Percentiles rank a stretch among this genome's conserved stretches.
Conservation (phyloP, 2,113 vertebrate genomes). For the Muntiacus muntjak region DNA sequence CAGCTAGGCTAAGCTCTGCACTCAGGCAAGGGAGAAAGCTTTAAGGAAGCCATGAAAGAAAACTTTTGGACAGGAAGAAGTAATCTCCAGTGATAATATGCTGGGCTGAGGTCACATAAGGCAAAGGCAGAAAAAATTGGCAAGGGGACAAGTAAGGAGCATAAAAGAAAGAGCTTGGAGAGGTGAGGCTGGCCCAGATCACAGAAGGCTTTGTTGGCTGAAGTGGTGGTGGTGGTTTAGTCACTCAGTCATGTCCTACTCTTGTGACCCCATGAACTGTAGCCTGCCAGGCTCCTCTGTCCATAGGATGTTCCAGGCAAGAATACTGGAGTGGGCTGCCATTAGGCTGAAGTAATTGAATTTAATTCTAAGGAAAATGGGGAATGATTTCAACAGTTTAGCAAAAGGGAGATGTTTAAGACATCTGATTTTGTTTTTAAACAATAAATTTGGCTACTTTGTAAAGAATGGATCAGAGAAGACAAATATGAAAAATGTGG, state of each 20-base stretch:
- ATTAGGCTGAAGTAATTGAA: background rate
- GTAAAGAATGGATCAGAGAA: background rate
- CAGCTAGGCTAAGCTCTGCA: background rate
- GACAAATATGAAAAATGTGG: background rate
- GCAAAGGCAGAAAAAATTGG: background rate
- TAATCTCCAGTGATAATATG: background rate
- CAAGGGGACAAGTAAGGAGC: background rate
- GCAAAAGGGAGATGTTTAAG: background rate
- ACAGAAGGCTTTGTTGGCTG: background rate
- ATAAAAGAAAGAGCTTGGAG: background rate
- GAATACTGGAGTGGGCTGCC: background rate
- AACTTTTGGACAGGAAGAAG: background rate
- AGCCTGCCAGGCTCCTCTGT: background rate
- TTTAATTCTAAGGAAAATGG: background rate
- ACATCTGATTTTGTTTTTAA: background rate
- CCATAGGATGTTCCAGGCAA: background rate
- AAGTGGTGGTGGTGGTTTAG: background rate
- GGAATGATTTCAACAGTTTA: background rate
- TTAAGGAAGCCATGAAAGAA: background rate
- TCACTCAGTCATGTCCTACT: background rate
- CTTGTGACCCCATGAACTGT: background rate
- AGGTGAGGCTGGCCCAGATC: too few species aligned
- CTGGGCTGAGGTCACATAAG: background rate
- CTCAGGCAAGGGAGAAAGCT: background rate
- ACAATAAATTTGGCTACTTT: background rate